A percentile compares a stretch with the other conserved stretches of the same genome.
These are phyloP conservation scores for Sepiola atlantica DNA, from an alignment of 2,888 invertebrate species.

Conservation along the genomic window DNA sequence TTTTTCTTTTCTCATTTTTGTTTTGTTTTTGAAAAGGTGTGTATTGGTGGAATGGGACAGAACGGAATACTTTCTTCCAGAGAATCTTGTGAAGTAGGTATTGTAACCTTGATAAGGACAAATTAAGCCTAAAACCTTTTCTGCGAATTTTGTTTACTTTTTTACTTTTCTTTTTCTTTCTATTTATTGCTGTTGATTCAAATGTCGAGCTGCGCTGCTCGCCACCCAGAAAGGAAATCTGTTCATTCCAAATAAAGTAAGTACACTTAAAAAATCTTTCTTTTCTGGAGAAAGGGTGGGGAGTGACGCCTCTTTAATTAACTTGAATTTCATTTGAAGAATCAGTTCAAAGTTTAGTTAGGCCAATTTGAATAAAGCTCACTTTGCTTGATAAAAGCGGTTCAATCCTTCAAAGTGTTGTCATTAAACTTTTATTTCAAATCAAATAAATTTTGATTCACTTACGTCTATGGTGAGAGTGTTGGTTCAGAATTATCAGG, in stretches of 20 bases:
- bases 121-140: background rate
- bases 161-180: background rate
- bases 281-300: background rate
- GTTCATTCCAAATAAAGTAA: background rate
- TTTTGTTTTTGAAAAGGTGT: background rate
- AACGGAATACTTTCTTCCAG: background rate
- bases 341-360: background rate
- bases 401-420: background rate
- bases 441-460: slow-evolving; percentile 2
- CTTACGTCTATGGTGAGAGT: too few species aligned
- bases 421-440: background rate
- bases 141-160: background rate
- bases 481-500: too few species aligned
- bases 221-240: background rate
- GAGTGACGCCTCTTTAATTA: background rate
- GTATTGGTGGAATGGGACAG: background rate
- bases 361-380: background rate
- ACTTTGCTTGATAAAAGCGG: too few species aligned
- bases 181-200: background rate
- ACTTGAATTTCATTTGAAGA: background rate
- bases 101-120: background rate
- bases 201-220: background rate
- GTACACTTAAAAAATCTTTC: background rate
- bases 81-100: background rate
- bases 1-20: too few species aligned